Conservation (phyloP, 64 coral and sea anemone species). For the Dendronephthya gigantea region DNA sequence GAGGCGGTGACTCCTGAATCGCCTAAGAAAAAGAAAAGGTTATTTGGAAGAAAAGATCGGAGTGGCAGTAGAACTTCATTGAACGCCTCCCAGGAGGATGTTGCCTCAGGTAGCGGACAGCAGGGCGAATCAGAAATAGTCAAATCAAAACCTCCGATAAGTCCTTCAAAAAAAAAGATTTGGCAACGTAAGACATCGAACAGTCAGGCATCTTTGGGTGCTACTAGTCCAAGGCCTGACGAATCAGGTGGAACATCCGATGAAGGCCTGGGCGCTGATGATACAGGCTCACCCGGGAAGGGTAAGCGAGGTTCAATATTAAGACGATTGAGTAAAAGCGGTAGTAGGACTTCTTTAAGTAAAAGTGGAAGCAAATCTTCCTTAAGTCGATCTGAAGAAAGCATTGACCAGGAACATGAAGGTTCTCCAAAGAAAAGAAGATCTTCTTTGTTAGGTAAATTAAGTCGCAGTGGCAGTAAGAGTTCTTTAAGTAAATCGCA, state of each 20-base stretch:
- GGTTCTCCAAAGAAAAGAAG: background rate
- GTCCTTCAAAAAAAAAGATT: background rate
- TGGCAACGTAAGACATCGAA: background rate
- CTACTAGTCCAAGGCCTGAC: background rate
- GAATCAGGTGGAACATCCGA: background rate
- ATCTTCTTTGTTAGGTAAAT: background rate
- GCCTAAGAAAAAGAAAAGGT: background rate
- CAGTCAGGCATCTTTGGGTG: background rate
- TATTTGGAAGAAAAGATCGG: background rate
- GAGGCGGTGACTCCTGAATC: background rate
- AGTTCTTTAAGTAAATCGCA: background rate
- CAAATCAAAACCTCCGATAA: background rate
- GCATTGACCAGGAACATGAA: background rate
- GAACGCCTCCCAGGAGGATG: background rate
- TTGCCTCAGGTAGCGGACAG: background rate
- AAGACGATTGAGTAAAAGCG: background rate
- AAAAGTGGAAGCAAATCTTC: constrained; percentile 4
- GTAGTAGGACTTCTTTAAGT: background rate
- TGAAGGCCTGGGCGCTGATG: background rate
- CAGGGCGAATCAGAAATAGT: background rate
- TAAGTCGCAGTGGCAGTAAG: background rate
- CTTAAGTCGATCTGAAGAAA: constrained; percentile 4
- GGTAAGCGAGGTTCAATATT: background rate
- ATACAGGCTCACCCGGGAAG: background rate
- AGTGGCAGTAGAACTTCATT: background rate